Base-by-base conservation (phyloP, 2,113 vertebrate genomes). In the Heteronetta atricapilla region DNA sequence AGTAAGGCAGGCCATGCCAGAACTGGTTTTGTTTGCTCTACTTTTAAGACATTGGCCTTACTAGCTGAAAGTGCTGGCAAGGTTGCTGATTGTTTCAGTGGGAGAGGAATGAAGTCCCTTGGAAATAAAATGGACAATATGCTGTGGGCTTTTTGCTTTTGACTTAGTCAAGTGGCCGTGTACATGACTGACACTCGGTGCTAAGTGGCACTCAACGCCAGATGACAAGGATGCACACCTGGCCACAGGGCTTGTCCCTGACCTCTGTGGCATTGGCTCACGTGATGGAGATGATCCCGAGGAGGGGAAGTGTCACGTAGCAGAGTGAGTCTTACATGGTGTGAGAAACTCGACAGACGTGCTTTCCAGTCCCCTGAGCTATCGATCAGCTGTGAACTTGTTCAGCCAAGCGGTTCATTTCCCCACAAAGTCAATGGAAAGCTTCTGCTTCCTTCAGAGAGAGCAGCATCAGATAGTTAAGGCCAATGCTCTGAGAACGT, bases 131-230 rank as follows among this genome's bases (percentile, higher is more conserved):
- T 0, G 12, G 76, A 56, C 31, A 58, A 17, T 1, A 69, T n/a
- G 17, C 38, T 42, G 58, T 25, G 33, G 34, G 38, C 55, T 62
- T 74, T 31, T 10, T 26, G 44, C 33, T 73, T 75, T 69, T 31
- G 31, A 18, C 8, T n/a, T 36, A 2, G 3, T 3, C 72, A 48
- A 44, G 16, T 52, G 76, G 11, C 44, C 44, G 22, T 0, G 0
- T 36, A 72, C 46, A 70, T 58, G 52, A 13, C 5, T 19, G 74
- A 34, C 12, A 5, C 22, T 40, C 22, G 11, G 2, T 25, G 38
- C 52, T 59, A 48, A 21, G 21, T 36, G 52, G 25, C 2, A 1
- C 29, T 14, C 44, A 60, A 21, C 2, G 4, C 34, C 21, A 62
- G 42, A 19, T 28, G 48, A 6, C 13, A 23, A 28, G 68, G 84